Conservation (phyloP, 1,140 invertebrate species). For the Tetramorium alpestre region DNA sequence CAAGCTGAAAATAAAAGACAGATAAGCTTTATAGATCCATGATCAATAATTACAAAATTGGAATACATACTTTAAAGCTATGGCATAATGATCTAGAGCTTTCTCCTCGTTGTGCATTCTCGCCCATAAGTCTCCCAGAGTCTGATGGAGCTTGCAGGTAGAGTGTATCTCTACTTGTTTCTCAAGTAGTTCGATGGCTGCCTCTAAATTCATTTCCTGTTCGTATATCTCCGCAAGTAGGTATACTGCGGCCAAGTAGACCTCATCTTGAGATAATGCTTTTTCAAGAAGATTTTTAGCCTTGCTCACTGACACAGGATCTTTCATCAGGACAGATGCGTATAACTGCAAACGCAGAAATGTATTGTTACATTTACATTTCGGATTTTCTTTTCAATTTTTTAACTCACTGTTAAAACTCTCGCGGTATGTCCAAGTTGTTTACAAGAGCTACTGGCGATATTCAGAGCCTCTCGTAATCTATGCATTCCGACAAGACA, state of each 20-base stretch:
- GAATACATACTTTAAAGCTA: slow-evolving; percentile 88
- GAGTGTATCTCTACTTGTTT: slow-evolving; percentile 88
- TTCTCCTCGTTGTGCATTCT: slow-evolving; percentile 88
- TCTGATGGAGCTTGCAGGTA: slow-evolving; percentile 89
- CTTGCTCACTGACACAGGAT: slow-evolving; percentile 88
- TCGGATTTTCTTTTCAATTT: not conserved
- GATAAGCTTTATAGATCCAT: slow-evolving; percentile 27
- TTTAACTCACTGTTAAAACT: slow-evolving; percentile 87
- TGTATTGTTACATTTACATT: not conserved
- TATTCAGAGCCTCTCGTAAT: slow-evolving; percentile 89
- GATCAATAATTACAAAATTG: not conserved
- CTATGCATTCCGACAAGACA: slow-evolving; percentile 90
- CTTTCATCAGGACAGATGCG: slow-evolving; percentile 90
- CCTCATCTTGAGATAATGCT: slow-evolving; percentile 89
- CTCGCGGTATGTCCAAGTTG: slow-evolving; percentile 90
- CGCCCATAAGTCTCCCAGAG: slow-evolving; percentile 89
- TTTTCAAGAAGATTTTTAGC: slow-evolving; percentile 90
- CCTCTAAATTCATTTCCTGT: slow-evolving; percentile 88
- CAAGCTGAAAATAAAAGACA: slow-evolving; percentile 84
- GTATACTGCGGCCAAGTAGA: slow-evolving; percentile 89
- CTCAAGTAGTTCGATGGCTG: slow-evolving; percentile 87
- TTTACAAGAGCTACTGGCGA: slow-evolving; percentile 90
- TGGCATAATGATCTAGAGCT: slow-evolving; percentile 90
- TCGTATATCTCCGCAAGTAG: slow-evolving; percentile 88
- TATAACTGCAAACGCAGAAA: slow-evolving; percentile 87